Evolutionary conservation across 2,113 vertebrate species (phyloP).

Genomic region (Leptodactylus fuscus): DNA sequence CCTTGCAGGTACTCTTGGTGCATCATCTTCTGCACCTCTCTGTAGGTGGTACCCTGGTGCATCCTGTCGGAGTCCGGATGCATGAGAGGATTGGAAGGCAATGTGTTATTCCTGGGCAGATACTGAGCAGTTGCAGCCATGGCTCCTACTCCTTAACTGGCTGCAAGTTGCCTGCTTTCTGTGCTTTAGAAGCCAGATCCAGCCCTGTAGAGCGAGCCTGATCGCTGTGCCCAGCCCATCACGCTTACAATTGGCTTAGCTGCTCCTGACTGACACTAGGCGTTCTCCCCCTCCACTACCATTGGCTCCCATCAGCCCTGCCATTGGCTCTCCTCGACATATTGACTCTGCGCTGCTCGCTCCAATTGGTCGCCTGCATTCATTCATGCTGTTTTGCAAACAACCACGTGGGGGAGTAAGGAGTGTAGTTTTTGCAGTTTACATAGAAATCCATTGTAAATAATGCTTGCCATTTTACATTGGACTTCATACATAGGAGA

Average conservation of each 20-base stretch:
- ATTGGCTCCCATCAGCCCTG: constrained; percentile 31
- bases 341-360: constrained; percentile 9
- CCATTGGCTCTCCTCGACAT: constrained; percentile 11
- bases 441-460: constrained; percentile 51
- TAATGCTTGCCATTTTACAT: constrained; percentile 28
- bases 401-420: constrained; percentile 86
- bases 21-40: constrained; percentile 99
- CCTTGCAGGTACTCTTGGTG: constrained; percentile 96
- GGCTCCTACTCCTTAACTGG: constrained; percentile 86
- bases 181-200: constrained; percentile 84
- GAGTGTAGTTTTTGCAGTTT: constrained; percentile 49
- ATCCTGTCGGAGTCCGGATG: constrained; percentile 92
- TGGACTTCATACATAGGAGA: constrained; percentile 32
- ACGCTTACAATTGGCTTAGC: constrained; percentile 73
- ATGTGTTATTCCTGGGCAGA: constrained; percentile 89
- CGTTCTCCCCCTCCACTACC: not conserved
- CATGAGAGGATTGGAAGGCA: constrained; percentile 86
- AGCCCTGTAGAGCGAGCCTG: constrained; percentile 80
- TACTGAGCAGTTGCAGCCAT: constrained; percentile 97
- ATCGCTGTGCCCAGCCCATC: constrained; percentile 78
- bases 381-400: constrained; percentile 78
- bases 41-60: constrained; percentile 92
- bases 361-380: constrained; percentile 65
- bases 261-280: not conserved
- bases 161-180: constrained; percentile 78